Base-by-base conservation (phyloP, 2,797 vertebrate species). In the Denticeps clupeoides region DNA sequence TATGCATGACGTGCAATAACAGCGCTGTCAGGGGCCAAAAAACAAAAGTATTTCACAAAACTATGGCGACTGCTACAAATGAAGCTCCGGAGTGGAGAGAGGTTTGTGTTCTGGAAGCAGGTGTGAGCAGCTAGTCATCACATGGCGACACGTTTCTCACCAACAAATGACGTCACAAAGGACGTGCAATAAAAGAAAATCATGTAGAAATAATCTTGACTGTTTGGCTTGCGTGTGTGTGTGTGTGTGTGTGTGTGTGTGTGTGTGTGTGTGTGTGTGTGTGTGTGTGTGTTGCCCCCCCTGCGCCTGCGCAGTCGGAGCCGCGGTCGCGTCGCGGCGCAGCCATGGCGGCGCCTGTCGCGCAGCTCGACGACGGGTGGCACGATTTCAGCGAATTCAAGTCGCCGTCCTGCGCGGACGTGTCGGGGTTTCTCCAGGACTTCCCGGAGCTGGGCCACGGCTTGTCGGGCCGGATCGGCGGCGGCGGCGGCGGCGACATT, bases 321-420 rank as follows among this genome's bases (percentile, higher is more conserved):
- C 38, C 27, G 49, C 11, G 41, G 22, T 22, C 4, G 22, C 51
- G 35, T 18, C 2, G 11, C 5, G 57, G 41, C 7, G 52, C 44
- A 27, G 49, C 48, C 26, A 81, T 82, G 81, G 80, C 77, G 52
- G 81, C 79, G 41, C 80, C 77, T 43, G 50, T 72, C 64, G 70
- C 71, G 60, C 74, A 69, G 57, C 70, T 74, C 3, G 84, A 87
- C 48, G 88, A 84, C 16, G 87, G 85, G 38, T 84, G 87, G 87
- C 82, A 86, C 41, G 73, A 80, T 62, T 76, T 80, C 41, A 78
- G 81, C 29, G 89, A 78, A 33, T 67, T 82, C 53, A 76, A 65
- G 71, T 47, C 71, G 29, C 58, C 46, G 45, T 51, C 54, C 27
- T 62, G 67, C 0, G 50, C 57, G 4, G 69, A 60, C n/a, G 74